Conservation (phyloP, 2,113 vertebrate species). For the Kobus ellipsiprymnus region DNA sequence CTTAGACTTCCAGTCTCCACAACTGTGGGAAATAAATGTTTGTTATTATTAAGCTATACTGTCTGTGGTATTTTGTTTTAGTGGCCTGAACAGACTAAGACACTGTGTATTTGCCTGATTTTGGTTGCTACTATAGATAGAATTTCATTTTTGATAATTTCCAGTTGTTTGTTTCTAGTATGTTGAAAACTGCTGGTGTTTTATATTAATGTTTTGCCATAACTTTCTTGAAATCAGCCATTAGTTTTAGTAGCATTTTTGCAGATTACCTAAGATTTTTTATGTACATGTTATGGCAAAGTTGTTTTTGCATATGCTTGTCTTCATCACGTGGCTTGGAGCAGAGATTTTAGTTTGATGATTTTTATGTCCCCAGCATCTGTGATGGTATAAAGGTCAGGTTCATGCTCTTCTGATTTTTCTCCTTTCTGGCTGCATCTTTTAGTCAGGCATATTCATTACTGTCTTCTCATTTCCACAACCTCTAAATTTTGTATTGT, state of each 20-base stretch:
- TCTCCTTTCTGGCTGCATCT: background rate
- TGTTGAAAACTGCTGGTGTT: background rate
- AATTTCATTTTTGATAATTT: background rate
- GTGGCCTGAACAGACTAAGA: background rate
- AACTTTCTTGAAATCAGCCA: background rate
- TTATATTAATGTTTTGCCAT: background rate
- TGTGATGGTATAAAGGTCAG: background rate
- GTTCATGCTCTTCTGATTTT: background rate
- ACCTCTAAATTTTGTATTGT: background rate
- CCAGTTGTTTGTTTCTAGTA: background rate
- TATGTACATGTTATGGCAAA: background rate
- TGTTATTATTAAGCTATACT: background rate
- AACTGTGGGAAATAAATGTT: background rate
- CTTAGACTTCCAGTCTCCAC: background rate
- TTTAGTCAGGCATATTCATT: background rate
- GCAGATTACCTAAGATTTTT: background rate
- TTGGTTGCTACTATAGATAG: background rate
- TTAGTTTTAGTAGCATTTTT: background rate
- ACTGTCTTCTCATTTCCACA: background rate
- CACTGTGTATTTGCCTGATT: background rate
- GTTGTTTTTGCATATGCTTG: background rate
- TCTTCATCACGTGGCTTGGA: background rate
- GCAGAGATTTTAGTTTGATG: background rate
- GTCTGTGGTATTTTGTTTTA: background rate
- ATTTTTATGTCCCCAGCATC: background rate